Evolutionary conservation across 2,888 invertebrate genomes (phyloP), one percentile per base, ranked within the genome.

Genomic region (Taphrorychus bicolor): DNA sequence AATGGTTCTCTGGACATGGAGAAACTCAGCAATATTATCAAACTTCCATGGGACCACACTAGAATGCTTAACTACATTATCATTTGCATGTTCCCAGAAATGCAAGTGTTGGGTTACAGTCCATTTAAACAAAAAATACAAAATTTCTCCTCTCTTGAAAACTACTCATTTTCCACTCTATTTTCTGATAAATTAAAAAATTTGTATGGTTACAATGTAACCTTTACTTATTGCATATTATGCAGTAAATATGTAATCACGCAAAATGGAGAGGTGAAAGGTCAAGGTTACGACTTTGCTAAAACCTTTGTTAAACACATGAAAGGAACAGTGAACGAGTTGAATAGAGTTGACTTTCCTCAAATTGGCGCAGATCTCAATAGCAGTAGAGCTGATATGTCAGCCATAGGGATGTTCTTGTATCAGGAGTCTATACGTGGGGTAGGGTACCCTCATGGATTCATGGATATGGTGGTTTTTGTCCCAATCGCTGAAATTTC

Each of bases 381-480:
- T 14, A 14, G 1, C 42, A 23, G 45, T 1, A 22, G 9, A 14
- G 64, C 24, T 18, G 64, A 64, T 58, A 42, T 64, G 2, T n/a
- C 18, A 1, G 41, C 40, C 7, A 5, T 42, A n/a, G 23, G 42
- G 3, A 14, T 41, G 17, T 64, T 58, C 42, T 22, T 64, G 14
- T 58, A 16, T 23, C 42, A 64, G 22, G 7, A 24, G n/a, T 14
- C 3, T 5, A 19, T 64, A 16, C 16, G 11, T 14, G 3, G 7
- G 18, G 9, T 58, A 4, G 64, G 52, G 1, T 64, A 64, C 23
- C 64, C 64, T 4, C 53, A 51, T 24, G 7, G 9, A 16, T 52
- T 57, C 5, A 21, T 52, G 24, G 41, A 58, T 58, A 4, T 64
- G 11, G 24, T 52, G 14, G 58, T 42, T 11, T 16, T 52, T 11